Percentiles rank a stretch among this genome's conserved stretches.
Conservation (phyloP, 2,113 vertebrate species). For the Charadrius vociferus region DNA sequence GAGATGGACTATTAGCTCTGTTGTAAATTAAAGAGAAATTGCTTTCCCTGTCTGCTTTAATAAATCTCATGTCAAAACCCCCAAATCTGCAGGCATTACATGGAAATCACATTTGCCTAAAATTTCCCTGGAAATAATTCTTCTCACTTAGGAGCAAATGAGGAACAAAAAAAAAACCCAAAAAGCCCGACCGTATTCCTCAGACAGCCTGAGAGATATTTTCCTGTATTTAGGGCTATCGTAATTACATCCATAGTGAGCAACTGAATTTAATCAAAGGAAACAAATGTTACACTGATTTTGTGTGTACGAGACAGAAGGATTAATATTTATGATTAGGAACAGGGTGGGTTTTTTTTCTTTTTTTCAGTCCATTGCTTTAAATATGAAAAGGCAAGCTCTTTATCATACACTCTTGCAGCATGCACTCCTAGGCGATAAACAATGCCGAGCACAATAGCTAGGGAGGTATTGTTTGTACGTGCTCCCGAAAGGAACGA, state of each 20-base stretch:
- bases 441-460: neutral
- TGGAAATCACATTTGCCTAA: neutral
- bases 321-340: constrained; percentile 28
- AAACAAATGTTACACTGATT: neutral
- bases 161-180: neutral
- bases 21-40: constrained; percentile 47
- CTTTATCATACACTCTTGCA: neutral
- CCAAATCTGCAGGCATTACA: neutral
- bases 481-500: neutral
- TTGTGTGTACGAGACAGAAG: neutral
- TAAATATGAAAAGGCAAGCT: neutral
- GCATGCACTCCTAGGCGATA: neutral
- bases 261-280: constrained; percentile 24
- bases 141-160: neutral
- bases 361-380: neutral
- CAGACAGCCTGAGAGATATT: neutral
- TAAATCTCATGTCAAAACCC: constrained; percentile 12
- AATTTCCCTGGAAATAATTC: constrained; percentile 1
- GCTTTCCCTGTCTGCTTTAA: constrained; percentile 19
- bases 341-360: rapidly evolving
- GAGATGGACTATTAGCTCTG: constrained; percentile 9
- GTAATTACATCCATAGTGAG: neutral
- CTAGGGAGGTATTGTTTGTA: neutral
- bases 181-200: neutral
- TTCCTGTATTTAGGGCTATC: neutral